These are phyloP conservation scores for Orthonevra nobilis DNA, from an alignment of 2,888 invertebrate species.

Conservation along the genomic window DNA sequence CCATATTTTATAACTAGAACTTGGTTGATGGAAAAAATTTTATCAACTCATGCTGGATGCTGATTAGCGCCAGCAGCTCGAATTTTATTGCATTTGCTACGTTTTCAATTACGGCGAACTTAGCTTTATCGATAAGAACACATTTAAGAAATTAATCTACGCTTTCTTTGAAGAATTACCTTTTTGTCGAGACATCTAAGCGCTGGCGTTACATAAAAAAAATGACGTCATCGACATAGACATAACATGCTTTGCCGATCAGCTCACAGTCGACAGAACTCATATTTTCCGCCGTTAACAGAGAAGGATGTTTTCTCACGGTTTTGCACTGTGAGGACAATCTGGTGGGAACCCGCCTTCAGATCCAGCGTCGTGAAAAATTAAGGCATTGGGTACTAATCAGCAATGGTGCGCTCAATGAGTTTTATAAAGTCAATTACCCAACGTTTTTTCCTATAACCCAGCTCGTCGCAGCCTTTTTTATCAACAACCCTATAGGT, in stretches of 20 bases:
- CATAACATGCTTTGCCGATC: neutral
- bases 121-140: too few species aligned
- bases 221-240: too few species aligned
- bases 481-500: too few species aligned
- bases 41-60: neutral
- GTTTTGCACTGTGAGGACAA: neutral
- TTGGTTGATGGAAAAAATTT: conserved; percentile 15
- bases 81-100: conserved; percentile 26
- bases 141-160: too few species aligned
- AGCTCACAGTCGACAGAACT: neutral
- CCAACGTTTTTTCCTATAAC: neutral
- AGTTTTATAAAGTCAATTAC: neutral
- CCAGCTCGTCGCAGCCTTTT: neutral
- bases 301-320: neutral
- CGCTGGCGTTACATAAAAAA: too few species aligned
- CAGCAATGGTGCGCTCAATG: neutral
- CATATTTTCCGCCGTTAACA: neutral
- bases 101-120: neutral
- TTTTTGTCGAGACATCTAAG: conserved; percentile 7
- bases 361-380: neutral
- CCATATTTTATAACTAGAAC: conserved; percentile 15
- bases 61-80: neutral
- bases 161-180: too few species aligned
- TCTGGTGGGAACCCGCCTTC: neutral
- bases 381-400: neutral